Evolutionary conservation across 1,140 invertebrate species (phyloP).

Genomic region (Ceratina calcarata): DNA sequence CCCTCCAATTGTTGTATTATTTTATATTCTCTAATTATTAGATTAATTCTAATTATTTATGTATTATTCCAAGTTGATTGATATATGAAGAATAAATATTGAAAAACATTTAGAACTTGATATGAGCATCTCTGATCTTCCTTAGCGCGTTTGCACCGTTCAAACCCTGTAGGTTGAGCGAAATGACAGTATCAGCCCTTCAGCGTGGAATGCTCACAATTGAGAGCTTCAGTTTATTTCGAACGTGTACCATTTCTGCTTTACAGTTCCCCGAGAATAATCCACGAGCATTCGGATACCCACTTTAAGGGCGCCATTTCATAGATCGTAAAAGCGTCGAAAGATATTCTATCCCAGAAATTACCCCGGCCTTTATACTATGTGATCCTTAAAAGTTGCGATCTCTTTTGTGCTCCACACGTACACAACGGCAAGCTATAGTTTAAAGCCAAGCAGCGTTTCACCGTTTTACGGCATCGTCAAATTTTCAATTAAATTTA

Average conservation of each 20-base stretch:
- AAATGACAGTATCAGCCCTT: not conserved
- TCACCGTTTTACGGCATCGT: constrained; percentile 20
- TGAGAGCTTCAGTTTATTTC: constrained; percentile 16
- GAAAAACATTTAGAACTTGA: no score
- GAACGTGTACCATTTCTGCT: constrained; percentile 26
- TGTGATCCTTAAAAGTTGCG: constrained; percentile 31
- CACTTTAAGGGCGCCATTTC: constrained; percentile 39
- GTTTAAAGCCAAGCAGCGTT: not conserved
- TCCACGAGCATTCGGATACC: constrained; percentile 30
- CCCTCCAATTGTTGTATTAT: no score
- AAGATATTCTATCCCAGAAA: constrained; percentile 38
- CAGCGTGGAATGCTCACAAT: not conserved
- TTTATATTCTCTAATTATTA: no score
- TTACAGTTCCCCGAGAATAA: constrained; percentile 25
- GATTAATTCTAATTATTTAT: no score
- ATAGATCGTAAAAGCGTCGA: constrained; percentile 37
- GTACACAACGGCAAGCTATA: not conserved
- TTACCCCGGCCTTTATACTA: constrained; percentile 25
- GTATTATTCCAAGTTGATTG: no score
- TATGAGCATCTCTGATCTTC: no score
- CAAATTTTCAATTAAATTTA: constrained; percentile 39
- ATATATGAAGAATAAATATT: no score
- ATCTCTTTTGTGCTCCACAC: not conserved
- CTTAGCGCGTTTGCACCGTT: no score
- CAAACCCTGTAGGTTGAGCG: no score